These are phyloP conservation scores for Pyrochroa serraticornis DNA, from an alignment of 2,888 invertebrate genomes.

Conservation along the genomic window DNA sequence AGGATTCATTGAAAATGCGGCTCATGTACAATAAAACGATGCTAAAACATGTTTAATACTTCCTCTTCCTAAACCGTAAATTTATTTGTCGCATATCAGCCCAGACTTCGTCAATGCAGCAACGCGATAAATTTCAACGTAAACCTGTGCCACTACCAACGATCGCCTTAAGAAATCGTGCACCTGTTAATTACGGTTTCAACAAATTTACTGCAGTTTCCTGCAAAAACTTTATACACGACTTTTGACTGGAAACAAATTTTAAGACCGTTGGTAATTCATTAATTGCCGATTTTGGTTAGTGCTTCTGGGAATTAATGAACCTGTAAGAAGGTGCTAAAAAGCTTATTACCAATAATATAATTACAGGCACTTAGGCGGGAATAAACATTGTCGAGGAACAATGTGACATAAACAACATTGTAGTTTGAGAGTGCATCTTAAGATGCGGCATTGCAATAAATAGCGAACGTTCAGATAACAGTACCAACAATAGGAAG, in stretches of 20 bases:
- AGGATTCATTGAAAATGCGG: constrained; percentile 17
- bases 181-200: constrained; percentile 34
- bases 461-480: constrained; percentile 18
- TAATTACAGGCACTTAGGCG: constrained; percentile 20
- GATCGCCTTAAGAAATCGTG: background rate
- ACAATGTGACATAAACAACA: constrained; percentile 27
- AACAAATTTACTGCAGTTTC: constrained; percentile 23
- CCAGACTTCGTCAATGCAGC: constrained; percentile 27
- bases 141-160: constrained; percentile 1
- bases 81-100: constrained; percentile 34
- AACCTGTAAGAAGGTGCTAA: constrained; percentile 10
- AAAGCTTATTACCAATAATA: constrained; percentile 26
- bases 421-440: constrained; percentile 20
- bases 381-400: constrained; percentile 19
- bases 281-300: too few relatives aligned
- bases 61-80: constrained; percentile 38
- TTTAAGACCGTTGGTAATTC: too few relatives aligned
- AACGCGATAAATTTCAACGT: constrained; percentile 31
- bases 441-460: constrained; percentile 19
- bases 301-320: too few relatives aligned
- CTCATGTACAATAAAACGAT: constrained; percentile 18
- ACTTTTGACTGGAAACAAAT: too few relatives aligned
- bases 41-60: constrained; percentile 23
- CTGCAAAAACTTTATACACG: constrained; percentile 8
- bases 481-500: constrained; percentile 29